These are phyloP conservation scores for Paradisaea rubra DNA, from an alignment of 2,113 vertebrate species.

Conservation along the genomic window DNA sequence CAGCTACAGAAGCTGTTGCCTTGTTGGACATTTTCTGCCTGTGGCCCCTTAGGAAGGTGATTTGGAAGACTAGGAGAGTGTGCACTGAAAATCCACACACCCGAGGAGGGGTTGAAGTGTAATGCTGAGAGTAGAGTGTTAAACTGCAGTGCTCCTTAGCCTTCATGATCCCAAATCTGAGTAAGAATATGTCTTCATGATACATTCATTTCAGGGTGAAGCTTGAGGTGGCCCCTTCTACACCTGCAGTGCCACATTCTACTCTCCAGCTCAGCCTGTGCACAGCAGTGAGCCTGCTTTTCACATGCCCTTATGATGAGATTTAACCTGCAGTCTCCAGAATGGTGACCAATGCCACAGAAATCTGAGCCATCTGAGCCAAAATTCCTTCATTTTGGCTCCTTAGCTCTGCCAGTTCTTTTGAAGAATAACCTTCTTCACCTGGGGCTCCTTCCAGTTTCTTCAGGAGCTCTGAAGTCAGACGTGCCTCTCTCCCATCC, in stretches of 20 bases:
- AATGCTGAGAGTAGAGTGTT: not conserved
- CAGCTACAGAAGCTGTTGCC: not conserved
- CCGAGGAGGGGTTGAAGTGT: not conserved
- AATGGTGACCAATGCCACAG: not conserved
- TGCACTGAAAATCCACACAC: not conserved
- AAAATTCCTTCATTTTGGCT: not conserved
- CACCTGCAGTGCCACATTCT: not conserved
- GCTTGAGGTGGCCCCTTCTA: not conserved
- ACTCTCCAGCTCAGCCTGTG: not conserved
- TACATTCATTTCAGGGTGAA: not conserved
- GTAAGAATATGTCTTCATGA: not conserved
- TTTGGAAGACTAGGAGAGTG: not conserved
- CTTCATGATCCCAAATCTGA: not conserved
- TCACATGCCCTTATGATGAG: not conserved
- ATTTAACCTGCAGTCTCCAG: not conserved
- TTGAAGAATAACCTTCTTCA: not conserved
- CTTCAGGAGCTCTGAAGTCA: not conserved
- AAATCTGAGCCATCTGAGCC: not conserved
- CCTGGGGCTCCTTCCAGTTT: not conserved
- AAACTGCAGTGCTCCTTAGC: not conserved
- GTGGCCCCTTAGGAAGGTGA: not conserved
- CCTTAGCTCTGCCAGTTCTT: not conserved
- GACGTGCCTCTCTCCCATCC: not conserved
- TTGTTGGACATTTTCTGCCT: not conserved
- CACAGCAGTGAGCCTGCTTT: not conserved